Evolutionary conservation across 2,888 invertebrate genomes (phyloP).

Genomic region (Heliconius ethilla): DNA sequence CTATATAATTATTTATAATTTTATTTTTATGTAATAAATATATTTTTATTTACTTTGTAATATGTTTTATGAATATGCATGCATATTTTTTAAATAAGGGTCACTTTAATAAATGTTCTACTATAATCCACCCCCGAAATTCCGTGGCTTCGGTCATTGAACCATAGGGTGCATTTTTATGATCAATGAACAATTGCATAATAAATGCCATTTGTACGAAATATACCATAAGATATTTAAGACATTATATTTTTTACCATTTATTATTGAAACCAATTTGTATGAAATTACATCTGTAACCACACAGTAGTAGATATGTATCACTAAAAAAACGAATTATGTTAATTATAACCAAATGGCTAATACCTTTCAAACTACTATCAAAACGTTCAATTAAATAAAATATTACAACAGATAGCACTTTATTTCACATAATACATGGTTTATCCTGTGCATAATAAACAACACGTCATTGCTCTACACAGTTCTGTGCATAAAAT

Average conservation of each 20-base stretch:
- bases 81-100: neutral
- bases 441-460: slow-evolving; percentile 53
- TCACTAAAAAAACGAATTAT: neutral
- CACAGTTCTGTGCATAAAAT: slow-evolving; percentile 57
- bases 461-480: slow-evolving; percentile 55
- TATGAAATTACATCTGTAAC: neutral
- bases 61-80: neutral
- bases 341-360: neutral
- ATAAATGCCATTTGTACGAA: neutral
- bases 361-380: neutral
- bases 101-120: slow-evolving; percentile 24
- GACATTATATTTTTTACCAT: neutral
- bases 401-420: slow-evolving; percentile 25
- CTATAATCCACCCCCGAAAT: slow-evolving; percentile 47
- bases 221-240: neutral
- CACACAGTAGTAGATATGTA: neutral
- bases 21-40: too few relatives aligned
- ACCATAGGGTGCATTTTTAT: slow-evolving; percentile 48
- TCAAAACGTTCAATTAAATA: neutral
- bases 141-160: slow-evolving; percentile 54
- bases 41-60: neutral
- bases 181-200: slow-evolving; percentile 26
- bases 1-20: too few relatives aligned
- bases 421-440: slow-evolving; percentile 36
- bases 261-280: neutral